phyloP scores from a whole-genome alignment of 2,113 vertebrate species.

The Nycticryphes semicollaris region DNA sequence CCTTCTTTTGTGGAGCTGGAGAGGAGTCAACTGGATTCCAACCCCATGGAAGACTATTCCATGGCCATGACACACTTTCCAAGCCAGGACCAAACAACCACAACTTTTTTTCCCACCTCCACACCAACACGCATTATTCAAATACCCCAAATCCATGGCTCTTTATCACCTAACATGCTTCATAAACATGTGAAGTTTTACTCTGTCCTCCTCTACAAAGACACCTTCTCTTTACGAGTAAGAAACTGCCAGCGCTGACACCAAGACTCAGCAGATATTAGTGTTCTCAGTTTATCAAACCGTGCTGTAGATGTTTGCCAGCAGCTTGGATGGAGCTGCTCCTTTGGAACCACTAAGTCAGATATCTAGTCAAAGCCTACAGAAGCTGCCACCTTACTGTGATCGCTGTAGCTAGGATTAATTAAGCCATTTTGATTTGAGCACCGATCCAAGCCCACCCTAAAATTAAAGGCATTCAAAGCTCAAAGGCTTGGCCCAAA shows the following conservation, averaged over 20 bases:
- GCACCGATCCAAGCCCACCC: not conserved
- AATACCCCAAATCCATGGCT: not conserved
- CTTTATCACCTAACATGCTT: not conserved
- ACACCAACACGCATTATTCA: not conserved
- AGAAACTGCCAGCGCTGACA: not conserved
- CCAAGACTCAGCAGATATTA: not conserved
- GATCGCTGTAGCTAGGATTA: not conserved
- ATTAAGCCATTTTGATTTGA: not conserved
- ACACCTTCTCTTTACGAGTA: not conserved
- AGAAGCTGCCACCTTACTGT: not conserved
- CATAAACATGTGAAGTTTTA: not conserved
- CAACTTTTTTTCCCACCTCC: not conserved
- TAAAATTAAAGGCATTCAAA: not conserved
- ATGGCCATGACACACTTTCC: not conserved
- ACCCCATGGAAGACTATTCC: not conserved
- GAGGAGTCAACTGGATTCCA: not conserved
- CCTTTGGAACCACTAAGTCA: not conserved
- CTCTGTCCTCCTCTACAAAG: not conserved
- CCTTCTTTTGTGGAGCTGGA: not conserved
- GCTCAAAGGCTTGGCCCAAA: not conserved
- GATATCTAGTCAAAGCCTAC: not conserved
- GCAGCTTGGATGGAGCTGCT: not conserved
- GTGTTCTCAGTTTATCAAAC: not conserved
- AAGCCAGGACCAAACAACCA: not conserved
- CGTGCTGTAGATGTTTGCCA: not conserved